Conservation (phyloP, 2,888 invertebrate species). For the Pristionchus maxplancki region DNA sequence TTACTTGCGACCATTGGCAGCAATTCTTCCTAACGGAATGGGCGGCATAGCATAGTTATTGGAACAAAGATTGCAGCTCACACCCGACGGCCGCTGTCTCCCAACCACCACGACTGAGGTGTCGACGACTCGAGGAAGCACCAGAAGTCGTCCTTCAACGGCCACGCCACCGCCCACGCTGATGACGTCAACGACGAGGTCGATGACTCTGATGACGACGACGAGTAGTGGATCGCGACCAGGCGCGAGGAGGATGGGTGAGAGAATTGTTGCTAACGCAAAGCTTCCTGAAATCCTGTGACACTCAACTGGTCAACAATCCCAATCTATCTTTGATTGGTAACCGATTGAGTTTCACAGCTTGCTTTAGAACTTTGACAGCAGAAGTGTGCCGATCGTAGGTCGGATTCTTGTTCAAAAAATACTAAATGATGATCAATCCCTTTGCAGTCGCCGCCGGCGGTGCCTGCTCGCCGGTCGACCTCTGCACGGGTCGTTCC, state of each 20-base stretch:
- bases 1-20: no score
- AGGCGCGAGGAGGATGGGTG: not conserved
- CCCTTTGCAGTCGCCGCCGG: slow-evolving; percentile 63
- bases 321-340: no score
- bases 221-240: not conserved
- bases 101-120: not conserved
- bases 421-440: no score
- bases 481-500: slow-evolving; percentile 69
- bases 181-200: not conserved
- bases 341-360: no score
- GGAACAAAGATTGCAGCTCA: slow-evolving; percentile 28
- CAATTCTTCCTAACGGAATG: no score
- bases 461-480: slow-evolving; percentile 59
- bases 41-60: no score
- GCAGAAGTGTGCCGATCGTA: no score
- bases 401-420: no score
- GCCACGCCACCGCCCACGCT: slow-evolving; percentile 27
- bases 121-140: not conserved
- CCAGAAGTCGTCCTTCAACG: not conserved
- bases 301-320: not conserved
- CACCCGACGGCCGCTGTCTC: slow-evolving; percentile 39
- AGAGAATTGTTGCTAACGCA: not conserved
- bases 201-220: not conserved
- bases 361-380: no score
- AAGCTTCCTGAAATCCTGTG: not conserved